phyloP scores from a whole-genome alignment of 37 sponge, comb jelly and placozoan genomes.

The Ianthella basta region DNA sequence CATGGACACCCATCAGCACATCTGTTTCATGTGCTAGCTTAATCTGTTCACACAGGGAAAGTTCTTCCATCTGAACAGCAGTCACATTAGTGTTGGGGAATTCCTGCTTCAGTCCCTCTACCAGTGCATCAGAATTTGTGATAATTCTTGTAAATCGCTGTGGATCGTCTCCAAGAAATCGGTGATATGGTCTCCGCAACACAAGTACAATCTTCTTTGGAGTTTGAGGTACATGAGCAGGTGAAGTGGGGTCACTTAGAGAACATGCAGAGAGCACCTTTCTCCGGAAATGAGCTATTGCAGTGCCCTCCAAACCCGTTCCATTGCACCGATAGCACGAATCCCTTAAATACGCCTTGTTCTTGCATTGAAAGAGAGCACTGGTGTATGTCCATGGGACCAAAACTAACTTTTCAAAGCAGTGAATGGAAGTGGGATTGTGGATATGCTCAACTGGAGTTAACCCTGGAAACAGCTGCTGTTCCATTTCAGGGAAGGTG shows the following conservation, averaged over 20 bases:
- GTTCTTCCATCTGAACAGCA: conserved; percentile 49
- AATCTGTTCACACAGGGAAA: conserved; percentile 67
- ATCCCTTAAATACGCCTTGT: neutral
- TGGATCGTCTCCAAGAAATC: conserved; percentile 31
- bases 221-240: neutral
- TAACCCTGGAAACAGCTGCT: conserved; percentile 52
- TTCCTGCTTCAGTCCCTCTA: conserved; percentile 2
- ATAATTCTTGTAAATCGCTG: conserved; percentile 51
- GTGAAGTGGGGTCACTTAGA: conserved; percentile 27
- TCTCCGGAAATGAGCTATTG: conserved; percentile 40
- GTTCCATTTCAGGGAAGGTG: conserved; percentile 61
- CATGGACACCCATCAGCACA: conserved; percentile 70
- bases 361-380: conserved; percentile 62
- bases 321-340: conserved; percentile 58
- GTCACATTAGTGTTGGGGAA: conserved; percentile 39
- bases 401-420: conserved; percentile 47
- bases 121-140: conserved; percentile 53
- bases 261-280: conserved; percentile 62
- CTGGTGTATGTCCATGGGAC: conserved; percentile 61
- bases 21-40: conserved; percentile 46
- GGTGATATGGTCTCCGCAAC: conserved; percentile 57
- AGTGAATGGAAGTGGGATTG: conserved; percentile 21
- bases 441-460: conserved; percentile 2
- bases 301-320: conserved; percentile 30
- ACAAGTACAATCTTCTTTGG: conserved; percentile 41